Conservation (phyloP, 2,888 invertebrate genomes). For the Pammene aurita region DNA sequence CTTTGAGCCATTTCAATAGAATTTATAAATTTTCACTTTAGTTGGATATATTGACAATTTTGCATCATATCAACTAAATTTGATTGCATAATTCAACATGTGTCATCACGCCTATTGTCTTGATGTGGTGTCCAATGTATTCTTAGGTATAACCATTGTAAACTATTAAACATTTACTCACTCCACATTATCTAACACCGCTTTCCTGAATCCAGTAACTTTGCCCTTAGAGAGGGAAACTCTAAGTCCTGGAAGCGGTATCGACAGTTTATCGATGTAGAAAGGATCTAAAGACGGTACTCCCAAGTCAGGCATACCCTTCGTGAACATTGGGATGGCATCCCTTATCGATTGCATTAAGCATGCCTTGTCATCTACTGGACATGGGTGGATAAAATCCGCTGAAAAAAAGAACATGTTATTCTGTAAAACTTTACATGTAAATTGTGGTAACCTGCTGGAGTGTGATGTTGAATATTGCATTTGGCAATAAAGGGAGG, state of each 20-base stretch:
- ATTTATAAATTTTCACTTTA: too few relatives aligned
- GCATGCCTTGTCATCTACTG: conserved; percentile 63
- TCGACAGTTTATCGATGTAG: conserved; percentile 66
- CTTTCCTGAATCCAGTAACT: conserved; percentile 70
- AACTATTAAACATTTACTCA: conserved; percentile 53
- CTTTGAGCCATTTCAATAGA: too few relatives aligned
- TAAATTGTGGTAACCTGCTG: too few relatives aligned
- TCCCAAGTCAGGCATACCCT: conserved; percentile 65
- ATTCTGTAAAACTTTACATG: too few relatives aligned
- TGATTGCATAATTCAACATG: too few relatives aligned
- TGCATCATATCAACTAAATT: too few relatives aligned
- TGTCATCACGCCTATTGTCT: too few relatives aligned
- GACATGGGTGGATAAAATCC: conserved; percentile 73
- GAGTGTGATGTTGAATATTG: too few relatives aligned
- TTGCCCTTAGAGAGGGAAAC: conserved; percentile 74
- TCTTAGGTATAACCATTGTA: too few relatives aligned
- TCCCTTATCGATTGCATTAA: conserved; percentile 66
- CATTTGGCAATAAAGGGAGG: too few relatives aligned
- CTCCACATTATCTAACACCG: conserved; percentile 71
- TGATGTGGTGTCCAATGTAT: too few relatives aligned
- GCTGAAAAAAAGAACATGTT: conserved; percentile 56
- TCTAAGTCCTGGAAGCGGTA: conserved; percentile 68
- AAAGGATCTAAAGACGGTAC: conserved; percentile 69
- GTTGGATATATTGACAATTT: too few relatives aligned
- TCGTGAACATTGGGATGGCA: conserved; percentile 72